These are phyloP conservation scores for Trissonchulus latispiculum DNA, from an alignment of 2,888 invertebrate species.

Conservation along the genomic window DNA sequence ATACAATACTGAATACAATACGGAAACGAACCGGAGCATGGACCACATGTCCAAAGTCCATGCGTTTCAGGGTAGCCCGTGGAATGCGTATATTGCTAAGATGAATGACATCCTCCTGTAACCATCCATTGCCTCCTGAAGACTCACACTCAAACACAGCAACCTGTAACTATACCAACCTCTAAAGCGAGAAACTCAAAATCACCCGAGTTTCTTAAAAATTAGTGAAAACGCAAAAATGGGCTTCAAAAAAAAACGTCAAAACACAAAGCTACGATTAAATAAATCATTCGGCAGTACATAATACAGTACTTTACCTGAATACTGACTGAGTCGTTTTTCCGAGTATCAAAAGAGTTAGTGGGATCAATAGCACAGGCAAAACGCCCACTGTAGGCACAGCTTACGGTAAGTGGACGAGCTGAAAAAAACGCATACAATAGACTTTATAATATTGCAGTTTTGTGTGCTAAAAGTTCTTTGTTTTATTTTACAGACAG, in stretches of 20 bases:
- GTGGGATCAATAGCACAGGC: conserved; percentile 87
- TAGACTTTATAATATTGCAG: too few relatives aligned
- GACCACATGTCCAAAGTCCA: conserved; percentile 21
- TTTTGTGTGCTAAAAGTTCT: too few relatives aligned
- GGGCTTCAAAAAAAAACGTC: too few relatives aligned
- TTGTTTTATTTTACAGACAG: too few relatives aligned
- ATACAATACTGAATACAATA: conserved; percentile 1
- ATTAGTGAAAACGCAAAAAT: too few relatives aligned
- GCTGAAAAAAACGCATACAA: conserved; percentile 25
- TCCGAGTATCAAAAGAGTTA: conserved; percentile 17
- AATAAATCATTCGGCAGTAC: too few relatives aligned
- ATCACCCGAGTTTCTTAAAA: too few relatives aligned
- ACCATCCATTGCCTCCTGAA: conserved; percentile 76
- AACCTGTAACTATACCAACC: too few relatives aligned
- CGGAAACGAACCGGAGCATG: conserved; percentile 22
- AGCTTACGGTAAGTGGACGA: conserved; percentile 57
- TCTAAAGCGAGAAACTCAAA: too few relatives aligned
- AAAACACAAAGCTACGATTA: too few relatives aligned
- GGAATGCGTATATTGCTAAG: conserved; percentile 73
- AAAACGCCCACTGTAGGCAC: conserved; percentile 91
- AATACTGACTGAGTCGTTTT: conserved; percentile 14
- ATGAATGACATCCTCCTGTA: conserved; percentile 87
- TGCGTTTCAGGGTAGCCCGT: conserved; percentile 21
- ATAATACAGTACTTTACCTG: not conserved
- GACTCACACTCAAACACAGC: conserved; percentile 99